Evolutionary conservation across 2,797 vertebrate genomes (phyloP).

Genomic region (Neopelma chrysocephalum): DNA sequence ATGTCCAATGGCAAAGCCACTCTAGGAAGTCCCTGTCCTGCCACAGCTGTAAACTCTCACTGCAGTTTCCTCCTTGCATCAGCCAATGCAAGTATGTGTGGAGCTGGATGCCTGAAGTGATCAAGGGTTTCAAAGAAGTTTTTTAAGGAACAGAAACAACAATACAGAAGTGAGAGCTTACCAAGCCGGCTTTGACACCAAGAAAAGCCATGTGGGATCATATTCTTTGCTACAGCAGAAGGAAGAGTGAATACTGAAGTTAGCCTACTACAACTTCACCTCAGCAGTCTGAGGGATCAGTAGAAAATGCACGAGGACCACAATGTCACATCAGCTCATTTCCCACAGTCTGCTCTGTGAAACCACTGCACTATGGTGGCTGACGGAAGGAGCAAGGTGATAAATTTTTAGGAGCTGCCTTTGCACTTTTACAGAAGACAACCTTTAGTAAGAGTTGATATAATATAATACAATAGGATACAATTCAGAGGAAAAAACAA

Average conservation of each 20-base stretch:
- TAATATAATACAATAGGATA: neutral
- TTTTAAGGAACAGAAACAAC: neutral
- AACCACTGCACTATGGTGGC: neutral
- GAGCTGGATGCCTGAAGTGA: neutral
- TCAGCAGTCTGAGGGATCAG: neutral
- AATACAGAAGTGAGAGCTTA: neutral
- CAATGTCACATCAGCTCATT: neutral
- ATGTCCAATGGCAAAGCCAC: neutral
- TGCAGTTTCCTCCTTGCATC: neutral
- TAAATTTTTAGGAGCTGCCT: neutral
- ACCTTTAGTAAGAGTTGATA: neutral
- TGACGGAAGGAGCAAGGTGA: neutral
- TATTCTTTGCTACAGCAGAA: neutral
- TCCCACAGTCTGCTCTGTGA: neutral
- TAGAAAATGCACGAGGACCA: neutral
- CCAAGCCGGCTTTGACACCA: neutral
- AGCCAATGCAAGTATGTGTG: neutral
- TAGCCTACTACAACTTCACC: neutral
- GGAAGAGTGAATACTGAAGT: neutral
- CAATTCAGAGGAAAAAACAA: neutral
- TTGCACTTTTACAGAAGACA: neutral
- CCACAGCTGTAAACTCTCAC: neutral
- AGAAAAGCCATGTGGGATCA: neutral
- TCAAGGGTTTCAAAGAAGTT: neutral
- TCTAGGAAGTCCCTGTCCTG: neutral